Evolutionary conservation across 1,140 invertebrate genomes (phyloP), one percentile per base, ranked within the genome.

Genomic region (Trichonephila clavata): DNA sequence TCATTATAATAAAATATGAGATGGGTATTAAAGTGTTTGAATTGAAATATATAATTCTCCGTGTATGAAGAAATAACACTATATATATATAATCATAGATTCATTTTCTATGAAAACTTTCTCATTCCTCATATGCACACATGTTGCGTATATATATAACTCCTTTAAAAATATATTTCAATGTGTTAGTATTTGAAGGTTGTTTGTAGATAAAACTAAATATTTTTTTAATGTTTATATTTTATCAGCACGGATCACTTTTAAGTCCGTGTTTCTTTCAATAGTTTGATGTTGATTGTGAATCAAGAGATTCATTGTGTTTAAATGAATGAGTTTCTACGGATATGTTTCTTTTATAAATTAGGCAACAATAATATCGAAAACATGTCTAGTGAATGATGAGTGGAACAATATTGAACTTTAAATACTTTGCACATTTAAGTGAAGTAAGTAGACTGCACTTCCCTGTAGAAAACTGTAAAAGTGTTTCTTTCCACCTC

Each of bases 351-450:
- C 32, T 87, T 63, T 81, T 27, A 80, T 81, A 90, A 90, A 90
- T 90, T 90, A 81, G 89, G 89, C 81, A 86, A 92, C 43, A 71
- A 92, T 86, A 59, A 39, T 92, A 92, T 92, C 91, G 91, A 92
- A 92, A 92, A 92, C 91, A 92, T 92, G 91, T 92, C 91, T 92
- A 92, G 91, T 63, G 80, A 92, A 77, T 68, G 24, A 43, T 81
- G 71, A 81, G 32, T 18, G 57, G 50, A 27, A 60, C 18, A 68
- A 92, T n/a, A 59, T 39, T 32, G 50, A 57, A 50, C 39, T 86
- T 59, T 60, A 13, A 68, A 87, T 63, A 61, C 20, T 87, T 63
- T 57, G 86, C 59, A 87, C 59, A 32, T 65, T 87, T 87, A 65
- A 63, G 57, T 86, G 84, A 18, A 24, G 32, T 86, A 61, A 24